Evolutionary conservation across 2,888 invertebrate genomes (phyloP), one percentile per base, ranked within the genome.

Genomic region (Brachynemurus nebulosus): DNA sequence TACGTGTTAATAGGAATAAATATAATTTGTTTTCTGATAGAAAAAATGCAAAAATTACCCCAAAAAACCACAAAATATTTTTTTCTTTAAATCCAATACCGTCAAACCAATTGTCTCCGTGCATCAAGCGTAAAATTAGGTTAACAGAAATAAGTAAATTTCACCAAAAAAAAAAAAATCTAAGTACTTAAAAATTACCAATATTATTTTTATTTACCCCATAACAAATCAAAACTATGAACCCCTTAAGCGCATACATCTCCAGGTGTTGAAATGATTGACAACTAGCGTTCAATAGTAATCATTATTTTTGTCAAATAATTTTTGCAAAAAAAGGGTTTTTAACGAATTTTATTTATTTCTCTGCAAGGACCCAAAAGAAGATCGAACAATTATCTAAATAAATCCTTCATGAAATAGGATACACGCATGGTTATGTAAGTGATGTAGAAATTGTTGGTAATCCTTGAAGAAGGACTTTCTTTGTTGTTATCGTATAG

Each of bases 311-410:
- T 30, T 30, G 5, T 30, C n/a, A n/a, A n/a, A n/a, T n/a, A n/a
- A n/a, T n/a, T n/a, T n/a, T n/a, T n/a, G n/a, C 30, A 30, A 30
- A 23, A 23, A 30, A 30, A 30, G 30, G 30, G 30, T 30, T 30
- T 30, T 30, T 6, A 30, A 30, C 2, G 8, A 11, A 11, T 30
- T 30, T n/a, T 30, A n/a, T 30, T n/a, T 30, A 6, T 30, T 30
- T 30, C n/a, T n/a, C 30, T 30, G 2, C 14, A 30, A 30, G 14
- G 30, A 30, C 14, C n/a, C n/a, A n/a, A n/a, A n/a, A n/a, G n/a
- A n/a, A n/a, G n/a, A n/a, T n/a, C n/a, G n/a, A n/a, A n/a, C n/a
- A n/a, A n/a, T n/a, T n/a, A n/a, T n/a, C n/a, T n/a, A n/a, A n/a
- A n/a, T n/a, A n/a, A 7, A 4, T 30, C 30, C 14, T 30, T 12